phyloP scores from a whole-genome alignment of 2,888 invertebrate species.

The Metacarcinus magister region DNA sequence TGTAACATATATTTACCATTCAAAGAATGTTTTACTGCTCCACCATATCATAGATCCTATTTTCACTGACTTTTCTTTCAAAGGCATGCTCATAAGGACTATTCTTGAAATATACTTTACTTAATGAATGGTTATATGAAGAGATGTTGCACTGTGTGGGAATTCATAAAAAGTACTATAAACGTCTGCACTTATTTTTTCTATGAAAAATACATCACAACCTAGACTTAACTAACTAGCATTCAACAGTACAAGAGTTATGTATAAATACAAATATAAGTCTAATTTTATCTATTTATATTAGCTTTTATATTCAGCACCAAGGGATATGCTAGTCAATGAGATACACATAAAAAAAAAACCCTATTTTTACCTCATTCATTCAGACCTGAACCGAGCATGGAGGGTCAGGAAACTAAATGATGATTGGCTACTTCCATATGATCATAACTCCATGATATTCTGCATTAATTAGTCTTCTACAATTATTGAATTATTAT shows the following conservation, averaged over 20 bases:
- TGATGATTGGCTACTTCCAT: neutral
- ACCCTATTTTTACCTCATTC: neutral
- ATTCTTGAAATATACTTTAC: neutral
- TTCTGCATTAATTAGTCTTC: too few relatives aligned
- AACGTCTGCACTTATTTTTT: slow-evolving; percentile 34
- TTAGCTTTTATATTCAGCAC: neutral
- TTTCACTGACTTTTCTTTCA: neutral
- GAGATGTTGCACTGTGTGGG: neutral
- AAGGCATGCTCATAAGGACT: neutral
- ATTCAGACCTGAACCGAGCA: too few relatives aligned
- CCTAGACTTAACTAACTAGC: neutral
- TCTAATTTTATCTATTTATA: neutral
- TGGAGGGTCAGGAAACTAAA: too few relatives aligned
- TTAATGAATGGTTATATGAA: neutral
- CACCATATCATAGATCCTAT: neutral
- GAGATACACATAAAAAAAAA: neutral
- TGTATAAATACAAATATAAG: neutral
- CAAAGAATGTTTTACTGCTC: neutral
- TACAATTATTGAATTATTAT: too few relatives aligned
- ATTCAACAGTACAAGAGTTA: neutral
- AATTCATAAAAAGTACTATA: neutral
- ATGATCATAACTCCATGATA: neutral
- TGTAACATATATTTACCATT: neutral
- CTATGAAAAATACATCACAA: neutral
- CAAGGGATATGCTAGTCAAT: neutral